Conservation (phyloP, 37 sponge, comb jelly and placozoan genomes). For the Cladorhizidae sp. region DNA sequence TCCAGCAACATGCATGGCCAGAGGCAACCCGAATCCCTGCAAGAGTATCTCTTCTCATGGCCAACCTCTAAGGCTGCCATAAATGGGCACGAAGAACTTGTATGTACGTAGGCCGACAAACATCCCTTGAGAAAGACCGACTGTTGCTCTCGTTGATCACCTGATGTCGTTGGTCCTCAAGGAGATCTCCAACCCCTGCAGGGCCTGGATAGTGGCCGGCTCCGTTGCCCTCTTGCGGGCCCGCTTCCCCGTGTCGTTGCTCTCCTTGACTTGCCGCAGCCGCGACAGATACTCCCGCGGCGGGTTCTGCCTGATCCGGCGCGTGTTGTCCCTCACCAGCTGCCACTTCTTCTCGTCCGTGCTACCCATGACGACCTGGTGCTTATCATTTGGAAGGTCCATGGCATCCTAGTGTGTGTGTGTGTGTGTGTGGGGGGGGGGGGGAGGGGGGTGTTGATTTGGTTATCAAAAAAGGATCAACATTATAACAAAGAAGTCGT, state of each 20-base stretch:
- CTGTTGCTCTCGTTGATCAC: no score
- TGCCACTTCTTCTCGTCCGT: conserved; percentile 75
- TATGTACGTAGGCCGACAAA: no score
- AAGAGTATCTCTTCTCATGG: no score
- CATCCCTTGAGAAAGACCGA: no score
- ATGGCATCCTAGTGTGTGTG: conserved; percentile 61
- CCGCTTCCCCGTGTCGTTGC: conserved; percentile 15
- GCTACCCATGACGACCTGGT: conserved; percentile 19
- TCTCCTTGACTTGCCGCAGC: conserved; percentile 52
- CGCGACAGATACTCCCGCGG: conserved; percentile 46
- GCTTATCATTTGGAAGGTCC: conserved; percentile 74
- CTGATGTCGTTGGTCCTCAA: conserved; percentile 72
- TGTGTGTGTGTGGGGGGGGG: no score
- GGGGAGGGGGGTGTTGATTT: no score
- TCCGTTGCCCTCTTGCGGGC: conserved; percentile 50
- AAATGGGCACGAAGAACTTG: no score
- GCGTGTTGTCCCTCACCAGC: conserved; percentile 54
- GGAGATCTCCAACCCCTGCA: conserved; percentile 72
- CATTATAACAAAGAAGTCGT: no score
- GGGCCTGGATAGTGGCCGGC: conserved; percentile 20
- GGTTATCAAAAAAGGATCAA: not conserved
- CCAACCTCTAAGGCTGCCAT: no score
- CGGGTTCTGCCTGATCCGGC: conserved; percentile 11
- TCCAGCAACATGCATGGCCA: no score
- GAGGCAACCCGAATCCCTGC: no score